Base-by-base conservation (phyloP, 1,140 invertebrate species). In the Colletes gigas region DNA sequence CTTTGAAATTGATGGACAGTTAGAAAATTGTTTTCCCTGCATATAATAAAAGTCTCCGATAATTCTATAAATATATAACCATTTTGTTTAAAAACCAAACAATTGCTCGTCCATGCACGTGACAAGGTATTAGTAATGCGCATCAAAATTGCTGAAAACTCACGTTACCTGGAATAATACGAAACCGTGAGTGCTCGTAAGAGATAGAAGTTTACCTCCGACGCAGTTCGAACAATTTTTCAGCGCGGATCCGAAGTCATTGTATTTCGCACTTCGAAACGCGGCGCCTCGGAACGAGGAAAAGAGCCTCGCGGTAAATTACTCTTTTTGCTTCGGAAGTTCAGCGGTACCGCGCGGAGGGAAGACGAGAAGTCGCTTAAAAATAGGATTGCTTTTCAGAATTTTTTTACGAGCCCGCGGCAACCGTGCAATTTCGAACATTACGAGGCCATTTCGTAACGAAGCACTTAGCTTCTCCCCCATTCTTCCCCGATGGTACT, bases 391-490 rank as follows among this genome's bases (percentile, higher is more conserved):
- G 72, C 70, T 70, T 60, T 81, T 76, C 71, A 76, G 57, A 60
- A 85, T 72, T 71, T 71, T 83, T 81, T 84, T 72, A 66, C 69
- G 55, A 39, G 71, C 71, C 30, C 47, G 47, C 39, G 47, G 66
- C 71, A 57, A 50, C 39, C 71, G 55, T 52, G 82, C 83, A 81
- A 81, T 85, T 84, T 72, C 82, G 60, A 85, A 84, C 82, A 57
- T 85, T 85, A 85, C 78, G 72, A 81, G 73, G 83, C 74, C 78
- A 39, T 71, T 73, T n/a, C 67, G 72, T 69, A 81, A 57, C 67
- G 55, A 84, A 81, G 77, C 70, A 71, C 82, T 59, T 60, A 12
- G 70, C 55, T 65, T 19, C 50, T 19, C 59, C 70, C 30, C 10
- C 17, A n/a, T 19, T 50, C 19, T 55, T 39, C 44, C 15, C 41